Evolutionary conservation across 2,113 vertebrate genomes (phyloP), one percentile per base, ranked within the genome.

Genomic region (Halichoerus grypus): DNA sequence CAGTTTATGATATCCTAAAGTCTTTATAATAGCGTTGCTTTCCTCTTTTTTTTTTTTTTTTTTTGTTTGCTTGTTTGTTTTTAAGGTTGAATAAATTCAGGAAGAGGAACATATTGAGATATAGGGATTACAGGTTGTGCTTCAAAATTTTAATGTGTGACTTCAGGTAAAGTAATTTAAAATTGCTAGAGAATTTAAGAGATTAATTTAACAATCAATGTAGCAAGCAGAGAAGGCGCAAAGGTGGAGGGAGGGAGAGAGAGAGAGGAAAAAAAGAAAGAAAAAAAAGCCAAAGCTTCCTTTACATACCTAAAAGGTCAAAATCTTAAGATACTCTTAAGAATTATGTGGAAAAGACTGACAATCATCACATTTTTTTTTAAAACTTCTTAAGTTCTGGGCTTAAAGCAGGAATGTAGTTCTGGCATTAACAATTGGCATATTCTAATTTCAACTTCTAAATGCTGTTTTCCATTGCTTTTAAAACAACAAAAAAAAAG

Each of bases 351-450:
- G 94, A 97, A 97, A 97, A 97, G 80, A 92, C 87, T 65, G 63
- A 95, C 81, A 88, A 63, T 96, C 94, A 95, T 86, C 97, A 97
- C 87, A 88, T 97, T 96, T 97, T 97, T 97, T 97, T 96, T 92
- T 94, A 28, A 96, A 93, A 0, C 33, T 92, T 96, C 91, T 87
- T 94, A 91, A 95, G 4, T 96, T 97, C 92, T 97, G 96, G 94
- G 94, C 94, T 97, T 94, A 82, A 82, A 95, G 76, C 65, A 95
- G 67, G 95, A 97, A 96, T 96, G 96, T 51, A 22, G 39, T 96
- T 86, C 82, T 98, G 96, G 95, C 96, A 94, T 72, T 88, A 49
- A 72, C 46, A 88, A 63, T n/a, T 97, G 97, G 97, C 94, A 91
- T 77, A 81, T 81, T 92, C 84, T 85, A 93, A 96, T 97, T 95